phyloP scores from a whole-genome alignment of 2,797 vertebrate species.

The Stomatorhinus walkeri region DNA sequence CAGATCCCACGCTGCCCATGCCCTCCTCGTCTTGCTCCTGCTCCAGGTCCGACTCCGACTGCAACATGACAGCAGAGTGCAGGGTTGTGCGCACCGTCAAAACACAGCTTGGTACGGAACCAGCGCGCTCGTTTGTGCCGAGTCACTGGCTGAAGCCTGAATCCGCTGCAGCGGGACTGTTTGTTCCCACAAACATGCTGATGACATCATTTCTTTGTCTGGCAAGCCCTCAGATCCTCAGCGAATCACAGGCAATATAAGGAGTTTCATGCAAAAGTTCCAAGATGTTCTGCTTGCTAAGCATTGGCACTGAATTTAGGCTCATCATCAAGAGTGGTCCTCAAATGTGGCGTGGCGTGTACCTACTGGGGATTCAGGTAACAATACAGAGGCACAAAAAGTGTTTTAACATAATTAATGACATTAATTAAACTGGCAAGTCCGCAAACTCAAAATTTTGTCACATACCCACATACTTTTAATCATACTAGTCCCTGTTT shows the following conservation, averaged over 20 bases:
- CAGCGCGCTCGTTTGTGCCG: not conserved
- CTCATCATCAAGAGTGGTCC: not conserved
- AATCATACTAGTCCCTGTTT: not conserved
- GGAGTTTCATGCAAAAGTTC: not conserved
- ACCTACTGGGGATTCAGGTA: not conserved
- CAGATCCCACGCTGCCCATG: slow-evolving; percentile 54
- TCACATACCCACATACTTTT: not conserved
- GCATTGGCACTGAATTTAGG: not conserved
- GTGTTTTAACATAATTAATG: not conserved
- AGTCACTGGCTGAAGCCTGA: not conserved
- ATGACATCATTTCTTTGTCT: slow-evolving; percentile 11
- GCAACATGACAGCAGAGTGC: not conserved
- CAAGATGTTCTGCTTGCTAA: not conserved
- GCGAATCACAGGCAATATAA: not conserved
- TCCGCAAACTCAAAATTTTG: not conserved
- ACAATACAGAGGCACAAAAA: not conserved
- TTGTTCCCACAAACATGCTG: slow-evolving; percentile 1
- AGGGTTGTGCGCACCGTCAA: not conserved
- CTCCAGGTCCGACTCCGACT: slow-evolving; percentile 62
- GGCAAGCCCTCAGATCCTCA: not conserved
- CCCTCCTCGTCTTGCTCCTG: slow-evolving; percentile 65
- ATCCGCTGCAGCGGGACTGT: not conserved
- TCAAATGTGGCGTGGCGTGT: not conserved
- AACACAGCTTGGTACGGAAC: not conserved
- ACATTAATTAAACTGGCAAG: not conserved